Conservation (phyloP, 2,888 invertebrate species). For the Drosophila colorata region DNA sequence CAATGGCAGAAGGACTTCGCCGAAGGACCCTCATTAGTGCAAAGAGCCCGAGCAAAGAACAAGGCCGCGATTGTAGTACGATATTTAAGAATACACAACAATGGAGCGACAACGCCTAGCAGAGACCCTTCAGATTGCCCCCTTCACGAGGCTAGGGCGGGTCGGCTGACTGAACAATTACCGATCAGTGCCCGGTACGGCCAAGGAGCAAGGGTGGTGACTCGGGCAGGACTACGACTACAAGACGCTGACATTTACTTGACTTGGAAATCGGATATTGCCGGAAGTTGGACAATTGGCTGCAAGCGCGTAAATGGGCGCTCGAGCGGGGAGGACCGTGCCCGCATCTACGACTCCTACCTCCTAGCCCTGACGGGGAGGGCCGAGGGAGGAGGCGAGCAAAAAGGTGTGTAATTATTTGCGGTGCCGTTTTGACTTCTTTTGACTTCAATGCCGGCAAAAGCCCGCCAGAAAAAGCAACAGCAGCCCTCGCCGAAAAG, state of each 20-base stretch:
- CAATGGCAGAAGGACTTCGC: constrained; percentile 66
- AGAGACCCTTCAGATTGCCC: constrained; percentile 39
- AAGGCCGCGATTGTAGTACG: constrained; percentile 47
- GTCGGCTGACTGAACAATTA: constrained; percentile 72
- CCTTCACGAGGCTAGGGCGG: constrained; percentile 51
- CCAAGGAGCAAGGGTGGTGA: constrained; percentile 14
- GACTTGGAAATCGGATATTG: constrained; percentile 71
- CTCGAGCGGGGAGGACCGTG: constrained; percentile 20
- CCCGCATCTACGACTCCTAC: constrained; percentile 57
- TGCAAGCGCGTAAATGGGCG: constrained; percentile 62
- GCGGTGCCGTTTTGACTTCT: constrained; percentile 69
- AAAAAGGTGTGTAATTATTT: constrained; percentile 72
- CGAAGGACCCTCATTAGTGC: constrained; percentile 77
- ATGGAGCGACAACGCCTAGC: constrained; percentile 49
- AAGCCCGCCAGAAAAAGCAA: constrained; percentile 71
- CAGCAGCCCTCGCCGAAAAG: constrained; percentile 42
- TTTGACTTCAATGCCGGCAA: constrained; percentile 43
- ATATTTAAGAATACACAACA: constrained; percentile 57
- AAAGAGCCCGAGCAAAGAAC: constrained; percentile 66
- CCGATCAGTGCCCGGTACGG: constrained; percentile 34
- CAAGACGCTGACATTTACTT: constrained; percentile 75
- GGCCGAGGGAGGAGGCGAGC: constrained; percentile 2
- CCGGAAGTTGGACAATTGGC: constrained; percentile 79
- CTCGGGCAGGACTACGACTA: background rate
- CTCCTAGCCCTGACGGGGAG: constrained; percentile 10